Evolutionary conservation across 2,113 vertebrate species (phyloP), one percentile per base, ranked within the genome.

Genomic region (Oncorhynchus kisutch): DNA sequence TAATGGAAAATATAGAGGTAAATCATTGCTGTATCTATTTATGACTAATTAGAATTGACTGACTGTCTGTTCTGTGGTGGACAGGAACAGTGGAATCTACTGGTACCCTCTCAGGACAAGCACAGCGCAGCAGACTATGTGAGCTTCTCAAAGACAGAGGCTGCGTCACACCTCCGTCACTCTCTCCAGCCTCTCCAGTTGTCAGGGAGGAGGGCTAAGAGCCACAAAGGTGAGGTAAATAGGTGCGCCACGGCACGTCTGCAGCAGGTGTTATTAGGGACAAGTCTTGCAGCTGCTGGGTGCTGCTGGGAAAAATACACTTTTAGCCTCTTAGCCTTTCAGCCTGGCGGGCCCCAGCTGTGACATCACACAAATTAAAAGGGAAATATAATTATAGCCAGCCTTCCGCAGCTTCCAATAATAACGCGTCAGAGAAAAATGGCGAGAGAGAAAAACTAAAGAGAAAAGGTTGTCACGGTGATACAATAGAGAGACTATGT

Each of bases 341-440:
- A 62, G 67, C 57, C 60, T 45, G 45, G 49, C n/a, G 12, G 60
- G 49, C 16, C 14, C 79, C 60, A 69, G 73, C 67, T 79, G 73
- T 79, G 80, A 79, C 64, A 57, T 82, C 76, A 76, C 65, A 71
- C 22, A 29, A 70, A 75, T 70, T 64, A 78, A 73, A 73, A 62
- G 72, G 60, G 70, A 76, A 73, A 76, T 48, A 77, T 76, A 79
- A 82, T 82, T 78, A 82, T 20, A 76, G 29, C 74, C 3, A 11
- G 59, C 54, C 3, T 18, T 18, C 16, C 24, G 69, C 34, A 64
- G 66, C 25, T 54, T 69, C 25, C 51, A 71, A 71, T 68, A 70
- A 76, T 16, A 72, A 49, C 67, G 12, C 1, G 12, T 11, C 1
- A 27, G 24, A 27, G 16, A 39, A 13, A 25, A 2, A 22, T 22